A percentile compares a stretch with the other conserved stretches of the same genome.
Evolutionary conservation across 2,797 vertebrate genomes (phyloP).

Genomic region (Denticeps clupeoides): DNA sequence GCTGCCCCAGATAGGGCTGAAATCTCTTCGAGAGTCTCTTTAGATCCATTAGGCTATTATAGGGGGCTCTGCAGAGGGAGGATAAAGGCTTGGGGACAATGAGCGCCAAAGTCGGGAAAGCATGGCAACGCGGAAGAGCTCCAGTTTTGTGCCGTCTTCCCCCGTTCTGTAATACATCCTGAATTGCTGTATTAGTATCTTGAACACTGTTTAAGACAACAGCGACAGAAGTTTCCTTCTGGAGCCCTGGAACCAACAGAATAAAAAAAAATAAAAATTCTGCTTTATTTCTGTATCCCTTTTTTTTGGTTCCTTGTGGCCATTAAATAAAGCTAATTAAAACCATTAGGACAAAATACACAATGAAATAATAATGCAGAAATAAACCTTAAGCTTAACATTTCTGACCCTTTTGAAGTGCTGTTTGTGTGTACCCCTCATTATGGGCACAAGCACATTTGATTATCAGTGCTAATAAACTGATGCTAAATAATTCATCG

Average conservation of each 20-base stretch:
- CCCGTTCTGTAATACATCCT: too few relatives aligned
- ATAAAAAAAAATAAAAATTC: too few relatives aligned
- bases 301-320: too few relatives aligned
- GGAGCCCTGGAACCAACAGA: too few relatives aligned
- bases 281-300: too few relatives aligned
- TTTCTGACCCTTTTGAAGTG: neutral
- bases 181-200: too few relatives aligned
- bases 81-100: conserved; percentile 10
- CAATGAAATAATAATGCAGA: too few relatives aligned
- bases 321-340: too few relatives aligned
- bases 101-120: neutral
- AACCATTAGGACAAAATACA: too few relatives aligned
- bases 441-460: neutral
- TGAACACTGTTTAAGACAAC: too few relatives aligned
- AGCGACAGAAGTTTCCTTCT: too few relatives aligned
- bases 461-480: neutral
- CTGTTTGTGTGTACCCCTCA: neutral
- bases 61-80: neutral
- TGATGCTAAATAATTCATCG: neutral
- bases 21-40: conserved; percentile 5
- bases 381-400: neutral
- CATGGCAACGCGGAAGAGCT: neutral
- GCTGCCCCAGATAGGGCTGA: neutral
- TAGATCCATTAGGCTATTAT: conserved; percentile 20
- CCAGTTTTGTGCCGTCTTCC: too few relatives aligned